Conservation (phyloP, 1,140 invertebrate species). For the Gryllus bimaculatus region DNA sequence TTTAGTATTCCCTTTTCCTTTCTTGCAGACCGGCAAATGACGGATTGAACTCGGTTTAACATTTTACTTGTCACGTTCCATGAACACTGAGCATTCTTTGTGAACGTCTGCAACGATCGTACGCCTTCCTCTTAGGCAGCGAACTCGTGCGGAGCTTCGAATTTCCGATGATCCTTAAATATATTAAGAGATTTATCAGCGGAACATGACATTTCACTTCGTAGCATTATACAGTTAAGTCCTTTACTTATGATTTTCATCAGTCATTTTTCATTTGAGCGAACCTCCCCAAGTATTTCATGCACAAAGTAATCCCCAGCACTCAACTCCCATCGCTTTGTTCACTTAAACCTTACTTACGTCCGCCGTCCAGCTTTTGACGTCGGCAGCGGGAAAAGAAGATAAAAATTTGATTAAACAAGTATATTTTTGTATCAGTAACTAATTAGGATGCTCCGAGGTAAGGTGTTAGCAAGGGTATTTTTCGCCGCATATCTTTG, state of each 20-base stretch:
- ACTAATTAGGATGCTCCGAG: neutral
- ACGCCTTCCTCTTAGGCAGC: neutral
- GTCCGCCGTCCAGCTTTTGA: neutral
- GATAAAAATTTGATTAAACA: neutral
- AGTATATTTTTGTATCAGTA: conserved; percentile 2
- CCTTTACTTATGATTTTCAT: conserved; percentile 1
- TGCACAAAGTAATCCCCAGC: neutral
- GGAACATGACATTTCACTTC: neutral
- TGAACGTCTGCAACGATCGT: neutral
- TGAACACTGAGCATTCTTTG: neutral
- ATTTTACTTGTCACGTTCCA: neutral
- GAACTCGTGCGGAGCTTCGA: neutral
- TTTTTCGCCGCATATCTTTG: neutral
- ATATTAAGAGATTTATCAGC: neutral
- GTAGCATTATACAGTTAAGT: neutral
- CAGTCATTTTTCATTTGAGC: conserved; percentile 4
- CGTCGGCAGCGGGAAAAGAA: neutral
- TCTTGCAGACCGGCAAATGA: neutral
- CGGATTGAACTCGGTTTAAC: neutral
- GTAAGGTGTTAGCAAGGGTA: neutral
- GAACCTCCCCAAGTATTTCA: neutral
- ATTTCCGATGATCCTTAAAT: neutral
- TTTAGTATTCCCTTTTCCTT: neutral
- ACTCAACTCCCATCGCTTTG: neutral
- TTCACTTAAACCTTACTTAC: neutral